A percentile compares a stretch with the other conserved stretches of the same genome.
Conservation (phyloP, 2,113 vertebrate species). For the Halcyon malimbica region DNA sequence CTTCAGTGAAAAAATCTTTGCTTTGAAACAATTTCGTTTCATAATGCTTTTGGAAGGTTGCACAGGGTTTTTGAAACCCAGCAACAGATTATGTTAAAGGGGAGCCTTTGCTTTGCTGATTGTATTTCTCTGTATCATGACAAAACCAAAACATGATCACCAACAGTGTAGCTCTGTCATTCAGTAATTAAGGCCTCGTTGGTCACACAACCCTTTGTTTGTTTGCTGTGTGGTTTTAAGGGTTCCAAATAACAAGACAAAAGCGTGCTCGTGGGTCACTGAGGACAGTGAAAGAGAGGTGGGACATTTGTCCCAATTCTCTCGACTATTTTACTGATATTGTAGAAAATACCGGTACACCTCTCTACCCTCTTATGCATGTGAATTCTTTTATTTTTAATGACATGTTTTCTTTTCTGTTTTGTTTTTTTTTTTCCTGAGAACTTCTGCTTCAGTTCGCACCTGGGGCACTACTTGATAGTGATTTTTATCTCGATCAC, state of each 20-base stretch:
- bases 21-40: not conserved
- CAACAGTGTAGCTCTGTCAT: not conserved
- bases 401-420: not conserved
- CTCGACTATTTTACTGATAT: not conserved
- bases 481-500: not conserved
- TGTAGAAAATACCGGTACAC: not conserved
- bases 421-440: not conserved
- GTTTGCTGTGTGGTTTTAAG: not conserved
- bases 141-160: not conserved
- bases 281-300: not conserved
- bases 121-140: not conserved
- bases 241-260: not conserved
- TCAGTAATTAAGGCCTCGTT: not conserved
- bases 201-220: not conserved
- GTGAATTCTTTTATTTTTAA: not conserved
- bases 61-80: not conserved
- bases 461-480: not conserved
- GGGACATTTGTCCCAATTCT: not conserved
- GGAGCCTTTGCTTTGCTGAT: not conserved
- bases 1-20: not conserved
- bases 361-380: not conserved
- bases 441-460: not conserved
- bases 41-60: not conserved
- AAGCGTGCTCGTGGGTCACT: accelerated
- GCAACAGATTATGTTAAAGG: not conserved